phyloP scores from a whole-genome alignment of 1,140 invertebrate species.

The Lasioglossum baleicum region DNA sequence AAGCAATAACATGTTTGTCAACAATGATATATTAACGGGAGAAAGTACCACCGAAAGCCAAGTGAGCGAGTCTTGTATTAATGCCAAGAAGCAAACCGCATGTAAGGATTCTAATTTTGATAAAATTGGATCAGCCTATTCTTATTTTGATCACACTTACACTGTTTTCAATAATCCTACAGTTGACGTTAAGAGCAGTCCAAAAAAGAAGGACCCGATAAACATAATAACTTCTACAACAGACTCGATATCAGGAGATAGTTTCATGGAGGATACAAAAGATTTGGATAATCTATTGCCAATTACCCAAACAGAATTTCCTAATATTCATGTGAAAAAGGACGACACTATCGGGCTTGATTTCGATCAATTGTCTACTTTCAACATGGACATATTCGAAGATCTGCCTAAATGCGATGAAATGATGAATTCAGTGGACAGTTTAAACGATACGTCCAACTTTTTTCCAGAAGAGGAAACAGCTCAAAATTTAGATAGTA shows the following conservation, averaged over 20 bases:
- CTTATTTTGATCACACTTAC: slow-evolving; percentile 57
- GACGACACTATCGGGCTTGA: slow-evolving; percentile 53
- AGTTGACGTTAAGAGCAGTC: not conserved
- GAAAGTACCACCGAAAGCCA: not conserved
- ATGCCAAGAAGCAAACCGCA: not conserved
- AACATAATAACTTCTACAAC: slow-evolving; percentile 38
- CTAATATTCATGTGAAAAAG: slow-evolving; percentile 38
- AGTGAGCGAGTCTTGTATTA: not conserved
- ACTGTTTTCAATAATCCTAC: slow-evolving; percentile 18
- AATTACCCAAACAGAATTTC: slow-evolving; percentile 44
- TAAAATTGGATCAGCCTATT: not conserved
- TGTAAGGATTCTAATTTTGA: slow-evolving; percentile 9
- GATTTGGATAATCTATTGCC: slow-evolving; percentile 53
- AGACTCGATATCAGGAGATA: slow-evolving; percentile 30
- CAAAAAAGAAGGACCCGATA: slow-evolving; percentile 25
- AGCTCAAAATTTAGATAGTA: slow-evolving; percentile 48
- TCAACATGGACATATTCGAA: slow-evolving; percentile 59
- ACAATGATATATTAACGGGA: not conserved
- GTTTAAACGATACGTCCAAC: slow-evolving; percentile 46
- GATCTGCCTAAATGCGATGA: slow-evolving; percentile 51
- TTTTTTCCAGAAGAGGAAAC: slow-evolving; percentile 49
- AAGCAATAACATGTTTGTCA: slow-evolving; percentile 16
- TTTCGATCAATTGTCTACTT: slow-evolving; percentile 54
- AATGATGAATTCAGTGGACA: slow-evolving; percentile 45
- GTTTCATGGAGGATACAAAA: slow-evolving; percentile 33